A percentile compares a stretch with the other conserved stretches of the same genome.
Evolutionary conservation across 2,888 invertebrate species (phyloP).

Genomic region (Drosophila incognita): DNA sequence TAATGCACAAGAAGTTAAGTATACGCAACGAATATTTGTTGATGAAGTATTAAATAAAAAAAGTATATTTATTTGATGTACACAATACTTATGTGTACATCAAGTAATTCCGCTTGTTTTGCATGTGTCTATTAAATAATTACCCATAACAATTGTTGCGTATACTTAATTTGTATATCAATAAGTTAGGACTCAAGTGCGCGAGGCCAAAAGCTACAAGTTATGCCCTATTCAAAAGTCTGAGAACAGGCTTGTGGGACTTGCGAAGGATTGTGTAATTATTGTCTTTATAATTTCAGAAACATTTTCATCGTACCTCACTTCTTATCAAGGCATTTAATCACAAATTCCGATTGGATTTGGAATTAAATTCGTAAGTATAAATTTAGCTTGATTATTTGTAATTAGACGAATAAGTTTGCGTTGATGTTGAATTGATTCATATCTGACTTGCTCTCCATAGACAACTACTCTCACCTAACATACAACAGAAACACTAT

Average conservation of each 20-base stretch:
- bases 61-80: background rate
- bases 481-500: conserved; percentile 95
- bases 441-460: background rate
- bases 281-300: conserved; percentile 86
- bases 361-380: conserved; percentile 98
- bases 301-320: conserved; percentile 97
- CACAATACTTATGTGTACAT: background rate
- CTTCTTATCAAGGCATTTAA: conserved; percentile 98
- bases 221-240: background rate
- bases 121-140: background rate
- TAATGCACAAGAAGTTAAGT: background rate
- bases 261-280: background rate
- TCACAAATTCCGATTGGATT: conserved; percentile 97
- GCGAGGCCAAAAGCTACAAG: background rate
- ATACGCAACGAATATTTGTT: background rate
- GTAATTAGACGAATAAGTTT: background rate
- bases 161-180: background rate
- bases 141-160: background rate
- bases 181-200: background rate
- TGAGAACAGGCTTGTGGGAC: background rate
- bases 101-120: background rate
- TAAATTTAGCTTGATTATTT: background rate
- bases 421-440: background rate
- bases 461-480: conserved; percentile 97
- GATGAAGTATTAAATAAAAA: background rate